Percentiles rank a stretch among this genome's conserved stretches.
These are phyloP conservation scores for Heliconius ismenius DNA, from an alignment of 2,888 invertebrate species.

Conservation along the genomic window DNA sequence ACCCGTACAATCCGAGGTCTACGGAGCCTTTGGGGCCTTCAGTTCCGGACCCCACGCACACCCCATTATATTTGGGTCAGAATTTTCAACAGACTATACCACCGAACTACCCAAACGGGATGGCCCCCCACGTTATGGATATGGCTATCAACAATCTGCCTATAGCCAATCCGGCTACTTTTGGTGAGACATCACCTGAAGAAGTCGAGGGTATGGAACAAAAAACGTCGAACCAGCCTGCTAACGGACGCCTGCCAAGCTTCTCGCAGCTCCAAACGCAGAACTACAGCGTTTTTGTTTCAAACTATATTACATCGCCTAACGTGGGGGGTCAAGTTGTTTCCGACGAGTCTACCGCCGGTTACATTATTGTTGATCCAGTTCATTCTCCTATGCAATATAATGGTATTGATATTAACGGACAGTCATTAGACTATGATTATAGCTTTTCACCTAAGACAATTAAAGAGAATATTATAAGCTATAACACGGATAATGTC, in stretches of 20 bases:
- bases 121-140: slow-evolving; percentile 92
- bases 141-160: slow-evolving; percentile 86
- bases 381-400: slow-evolving; percentile 68
- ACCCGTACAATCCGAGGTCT: slow-evolving; percentile 82
- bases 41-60: slow-evolving; percentile 82
- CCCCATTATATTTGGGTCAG: slow-evolving; percentile 83
- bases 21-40: slow-evolving; percentile 83
- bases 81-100: slow-evolving; percentile 83
- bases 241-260: slow-evolving; percentile 82
- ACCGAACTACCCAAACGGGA: slow-evolving; percentile 91
- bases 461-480: slow-evolving; percentile 66
- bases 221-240: slow-evolving; percentile 68
- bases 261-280: slow-evolving; percentile 85
- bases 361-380: slow-evolving; percentile 75
- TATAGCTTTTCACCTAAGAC: slow-evolving; percentile 67
- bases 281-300: slow-evolving; percentile 82
- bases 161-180: slow-evolving; percentile 90
- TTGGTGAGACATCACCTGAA: slow-evolving; percentile 85
- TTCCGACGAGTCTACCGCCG: slow-evolving; percentile 78
- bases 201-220: slow-evolving; percentile 77
- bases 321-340: slow-evolving; percentile 90
- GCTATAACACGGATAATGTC: slow-evolving; percentile 64
- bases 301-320: slow-evolving; percentile 82
- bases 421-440: slow-evolving; percentile 68
- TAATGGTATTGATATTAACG: slow-evolving; percentile 62